These are phyloP conservation scores for Sternotherus odoratus DNA, from an alignment of 2,797 vertebrate genomes.

Conservation along the genomic window DNA sequence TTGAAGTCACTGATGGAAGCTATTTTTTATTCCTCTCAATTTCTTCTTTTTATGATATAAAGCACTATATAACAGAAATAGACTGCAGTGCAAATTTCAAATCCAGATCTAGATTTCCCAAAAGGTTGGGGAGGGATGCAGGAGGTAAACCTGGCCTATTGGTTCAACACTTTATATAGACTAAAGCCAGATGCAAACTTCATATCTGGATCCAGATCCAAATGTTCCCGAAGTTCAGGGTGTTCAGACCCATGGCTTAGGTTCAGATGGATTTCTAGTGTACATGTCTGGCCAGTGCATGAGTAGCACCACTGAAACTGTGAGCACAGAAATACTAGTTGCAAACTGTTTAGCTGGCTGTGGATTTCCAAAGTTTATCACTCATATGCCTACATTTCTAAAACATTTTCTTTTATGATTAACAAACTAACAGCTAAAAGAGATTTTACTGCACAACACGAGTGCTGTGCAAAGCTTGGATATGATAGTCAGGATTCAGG, in stretches of 20 bases:
- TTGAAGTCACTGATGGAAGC: background rate
- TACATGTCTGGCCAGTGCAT: background rate
- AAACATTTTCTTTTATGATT: background rate
- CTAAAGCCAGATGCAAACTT: background rate
- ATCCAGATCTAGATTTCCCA: background rate
- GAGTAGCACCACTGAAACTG: background rate
- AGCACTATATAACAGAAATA: background rate
- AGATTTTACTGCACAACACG: background rate
- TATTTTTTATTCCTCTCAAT: background rate
- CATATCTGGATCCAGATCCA: background rate
- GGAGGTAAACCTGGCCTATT: background rate
- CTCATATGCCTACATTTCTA: background rate
- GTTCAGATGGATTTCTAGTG: background rate
- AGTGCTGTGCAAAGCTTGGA: background rate
- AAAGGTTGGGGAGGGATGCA: background rate
- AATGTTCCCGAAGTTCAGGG: background rate
- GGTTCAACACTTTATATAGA: background rate
- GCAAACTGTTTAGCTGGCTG: background rate
- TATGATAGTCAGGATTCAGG: background rate
- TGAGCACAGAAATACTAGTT: background rate
- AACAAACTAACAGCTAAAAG: background rate
- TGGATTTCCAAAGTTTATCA: background rate
- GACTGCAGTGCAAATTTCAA: conserved; percentile 21
- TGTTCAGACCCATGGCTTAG: background rate
- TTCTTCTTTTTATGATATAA: background rate